Base-by-base conservation (phyloP, 2,797 vertebrate species). In the Anolis apletophallus region DNA sequence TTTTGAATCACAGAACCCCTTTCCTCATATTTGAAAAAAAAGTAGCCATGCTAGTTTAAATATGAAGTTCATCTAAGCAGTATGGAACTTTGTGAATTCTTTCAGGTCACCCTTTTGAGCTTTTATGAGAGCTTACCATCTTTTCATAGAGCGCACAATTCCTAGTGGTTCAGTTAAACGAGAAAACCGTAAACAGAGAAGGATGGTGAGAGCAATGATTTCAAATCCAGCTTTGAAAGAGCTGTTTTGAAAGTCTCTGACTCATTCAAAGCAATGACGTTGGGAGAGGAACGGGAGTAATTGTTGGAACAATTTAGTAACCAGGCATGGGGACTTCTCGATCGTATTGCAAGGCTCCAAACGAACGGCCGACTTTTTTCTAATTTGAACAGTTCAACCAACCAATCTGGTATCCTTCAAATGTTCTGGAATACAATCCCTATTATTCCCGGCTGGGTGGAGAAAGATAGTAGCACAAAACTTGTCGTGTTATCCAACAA, bases 221-320 rank as follows among this genome's bases (percentile, higher is more conserved):
- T 72, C 52, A 29, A 87, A 71, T 40, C 52, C 81, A 76, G 46
- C 73, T 76, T 68, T 69, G 12, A 21, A 50, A 82, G 74, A 78
- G 36, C 52, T 29, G 54, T 59, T 87, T 87, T 78, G 19, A 36
- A 50, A 77, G 36, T 83, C 61, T 83, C 73, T 87, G 80, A 87
- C 86, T 87, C 86, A 83, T 69, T 54, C 21, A 80, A 76, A 54
- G 80, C 64, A 82, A 69, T 19, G 36, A 57, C 23, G 29, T 34
- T 46, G 46, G 67, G 67, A 82, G 34, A 50, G 26, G 73, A 82
- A 87, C 59, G 69, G 50, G 68, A 82, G 69, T 77, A 68, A 76
- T 21, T 4, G 26, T 59, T 77, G 80, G 80, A 83, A 83, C 64
- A 87, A 61, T 72, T 83, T 78, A 83, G 36, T 19, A 71, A 83